Conservation (phyloP, 2,888 invertebrate genomes). For the Aleiodes alternator region DNA sequence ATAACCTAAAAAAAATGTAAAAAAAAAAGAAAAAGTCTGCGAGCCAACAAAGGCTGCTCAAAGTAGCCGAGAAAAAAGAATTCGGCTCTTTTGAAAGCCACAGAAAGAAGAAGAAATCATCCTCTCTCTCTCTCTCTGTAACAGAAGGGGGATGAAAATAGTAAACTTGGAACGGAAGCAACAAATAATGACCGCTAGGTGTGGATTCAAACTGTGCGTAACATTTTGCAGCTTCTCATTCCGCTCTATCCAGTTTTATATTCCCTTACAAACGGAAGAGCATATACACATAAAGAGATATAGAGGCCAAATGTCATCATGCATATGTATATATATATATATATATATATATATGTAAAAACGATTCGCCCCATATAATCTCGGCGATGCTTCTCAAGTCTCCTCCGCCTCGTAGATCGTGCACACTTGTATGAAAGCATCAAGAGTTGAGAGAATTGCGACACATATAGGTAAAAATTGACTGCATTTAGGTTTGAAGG, state of each 20-base stretch:
- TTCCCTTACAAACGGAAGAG: conserved; percentile 51
- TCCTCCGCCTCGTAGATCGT: conserved; percentile 67
- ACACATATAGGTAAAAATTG: conserved; percentile 33
- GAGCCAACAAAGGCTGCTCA: no score
- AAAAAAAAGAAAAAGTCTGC: no score
- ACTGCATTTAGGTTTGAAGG: not conserved
- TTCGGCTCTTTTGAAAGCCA: conserved; percentile 62
- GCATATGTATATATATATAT: conserved; percentile 15
- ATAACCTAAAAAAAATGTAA: no score
- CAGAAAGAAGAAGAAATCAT: conserved; percentile 9
- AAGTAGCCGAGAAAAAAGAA: conserved; percentile 54
- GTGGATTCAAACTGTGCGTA: conserved; percentile 74
- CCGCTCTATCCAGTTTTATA: not conserved
- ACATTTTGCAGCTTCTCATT: conserved; percentile 56
- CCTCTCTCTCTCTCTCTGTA: no score
- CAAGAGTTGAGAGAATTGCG: conserved; percentile 30
- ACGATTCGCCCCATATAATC: conserved; percentile 74
- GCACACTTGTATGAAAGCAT: conserved; percentile 44
- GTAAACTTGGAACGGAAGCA: conserved; percentile 70
- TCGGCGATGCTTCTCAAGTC: conserved; percentile 70
- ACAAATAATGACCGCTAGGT: conserved; percentile 73
- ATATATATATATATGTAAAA: conserved; percentile 34
- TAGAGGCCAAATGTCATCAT: conserved; percentile 49
- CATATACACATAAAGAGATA: not conserved
- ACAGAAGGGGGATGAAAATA: conserved; percentile 49